A percentile compares a stretch with the other conserved stretches of the same genome.
Conservation (phyloP, 2,888 invertebrate species). For the Amphipoea oculea region DNA sequence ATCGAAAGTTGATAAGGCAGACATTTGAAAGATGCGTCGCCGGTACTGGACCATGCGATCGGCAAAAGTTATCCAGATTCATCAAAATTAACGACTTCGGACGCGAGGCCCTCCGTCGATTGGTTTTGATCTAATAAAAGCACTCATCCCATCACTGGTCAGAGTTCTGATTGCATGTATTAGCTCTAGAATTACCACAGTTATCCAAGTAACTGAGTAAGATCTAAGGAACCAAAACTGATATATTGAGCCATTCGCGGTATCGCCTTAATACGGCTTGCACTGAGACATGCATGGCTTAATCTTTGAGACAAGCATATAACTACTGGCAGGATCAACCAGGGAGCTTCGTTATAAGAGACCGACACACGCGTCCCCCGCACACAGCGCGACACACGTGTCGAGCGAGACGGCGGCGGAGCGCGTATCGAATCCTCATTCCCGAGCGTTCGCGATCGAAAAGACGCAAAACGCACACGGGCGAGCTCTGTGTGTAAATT, state of each 20-base stretch:
- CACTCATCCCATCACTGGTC: neutral
- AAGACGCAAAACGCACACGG: neutral
- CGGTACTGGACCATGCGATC: constrained; percentile 4
- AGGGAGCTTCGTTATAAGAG: constrained; percentile 35
- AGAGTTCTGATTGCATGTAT: constrained; percentile 69
- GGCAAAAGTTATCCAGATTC: constrained; percentile 74
- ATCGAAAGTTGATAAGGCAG: constrained; percentile 12
- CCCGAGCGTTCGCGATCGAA: neutral
- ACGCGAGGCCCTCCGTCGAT: neutral
- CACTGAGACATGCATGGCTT: constrained; percentile 87
- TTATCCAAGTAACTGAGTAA: constrained; percentile 85
- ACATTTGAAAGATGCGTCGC: constrained; percentile 15
- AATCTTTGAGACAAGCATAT: too few relatives aligned
- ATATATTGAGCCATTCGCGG: constrained; percentile 91
- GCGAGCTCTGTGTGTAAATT: neutral
- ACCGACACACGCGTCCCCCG: neutral
- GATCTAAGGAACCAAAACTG: constrained; percentile 70
- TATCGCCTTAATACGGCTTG: constrained; percentile 79
- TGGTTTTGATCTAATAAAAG: constrained; percentile 13
- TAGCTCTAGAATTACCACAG: constrained; percentile 91
- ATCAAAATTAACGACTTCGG: constrained; percentile 6
- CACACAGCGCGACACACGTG: neutral
- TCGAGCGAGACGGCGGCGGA: neutral
- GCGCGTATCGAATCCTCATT: neutral
- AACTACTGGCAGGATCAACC: constrained; percentile 91